Evolutionary conservation across 2,113 vertebrate species (phyloP).

Genomic region (Hassar affinis): DNA sequence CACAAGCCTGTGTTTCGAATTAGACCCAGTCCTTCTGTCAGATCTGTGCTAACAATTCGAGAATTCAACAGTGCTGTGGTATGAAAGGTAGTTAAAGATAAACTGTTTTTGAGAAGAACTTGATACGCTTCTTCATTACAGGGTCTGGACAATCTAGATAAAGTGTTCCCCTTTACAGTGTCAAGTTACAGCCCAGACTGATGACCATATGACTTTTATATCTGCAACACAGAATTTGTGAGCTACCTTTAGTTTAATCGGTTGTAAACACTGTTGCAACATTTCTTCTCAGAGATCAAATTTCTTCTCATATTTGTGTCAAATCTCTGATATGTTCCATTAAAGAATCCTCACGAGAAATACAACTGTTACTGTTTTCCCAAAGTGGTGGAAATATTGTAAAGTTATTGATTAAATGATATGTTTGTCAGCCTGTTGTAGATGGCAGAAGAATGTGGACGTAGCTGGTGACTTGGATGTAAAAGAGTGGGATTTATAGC

Average conservation of each 20-base stretch:
- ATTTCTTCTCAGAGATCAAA: not conserved
- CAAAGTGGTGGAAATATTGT: constrained; percentile 81
- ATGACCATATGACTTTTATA: not conserved
- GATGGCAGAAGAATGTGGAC: constrained; percentile 96
- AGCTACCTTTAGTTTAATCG: not conserved
- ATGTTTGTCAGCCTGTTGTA: constrained; percentile 86
- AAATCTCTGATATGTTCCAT: constrained; percentile 9
- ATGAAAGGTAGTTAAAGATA: not conserved
- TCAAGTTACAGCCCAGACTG: not conserved
- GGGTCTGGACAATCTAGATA: not conserved
- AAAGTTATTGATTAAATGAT: constrained; percentile 93
- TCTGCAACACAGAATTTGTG: not conserved
- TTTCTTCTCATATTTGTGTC: constrained; percentile 25
- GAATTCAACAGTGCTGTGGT: not conserved
- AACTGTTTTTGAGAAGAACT: not conserved
- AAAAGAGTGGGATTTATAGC: constrained; percentile 99
- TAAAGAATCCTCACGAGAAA: constrained; percentile 63
- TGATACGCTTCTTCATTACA: not conserved
- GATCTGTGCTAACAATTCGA: not conserved
- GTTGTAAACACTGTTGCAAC: not conserved
- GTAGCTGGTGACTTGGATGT: constrained; percentile 89
- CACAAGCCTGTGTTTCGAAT: not conserved
- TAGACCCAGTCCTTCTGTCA: not conserved
- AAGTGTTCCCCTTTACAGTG: not conserved
- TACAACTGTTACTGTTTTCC: constrained; percentile 79